These are phyloP conservation scores for Notolepis coatsorum DNA, from an alignment of 2,797 vertebrate genomes.

Conservation along the genomic window DNA sequence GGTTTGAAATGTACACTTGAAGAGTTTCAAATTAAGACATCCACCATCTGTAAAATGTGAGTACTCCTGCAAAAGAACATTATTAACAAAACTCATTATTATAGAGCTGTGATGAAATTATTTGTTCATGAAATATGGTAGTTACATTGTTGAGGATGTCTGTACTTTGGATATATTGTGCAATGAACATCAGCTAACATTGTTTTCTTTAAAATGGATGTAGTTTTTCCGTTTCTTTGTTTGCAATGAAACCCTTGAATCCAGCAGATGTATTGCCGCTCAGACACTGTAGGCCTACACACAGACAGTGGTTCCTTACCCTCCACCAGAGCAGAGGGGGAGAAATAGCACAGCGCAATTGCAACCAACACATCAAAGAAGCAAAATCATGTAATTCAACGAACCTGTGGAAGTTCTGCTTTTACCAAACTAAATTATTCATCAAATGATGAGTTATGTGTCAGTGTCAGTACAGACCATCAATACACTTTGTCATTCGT, in stretches of 20 bases:
- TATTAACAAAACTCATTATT: no score
- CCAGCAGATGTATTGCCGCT: constrained; percentile 35
- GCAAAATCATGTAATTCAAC: constrained; percentile 45
- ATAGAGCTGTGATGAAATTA: no score
- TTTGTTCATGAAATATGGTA: no score
- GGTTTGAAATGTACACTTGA: no score
- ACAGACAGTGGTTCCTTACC: constrained; percentile 17
- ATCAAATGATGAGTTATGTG: not conserved
- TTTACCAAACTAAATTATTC: not conserved
- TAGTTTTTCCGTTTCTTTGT: no score
- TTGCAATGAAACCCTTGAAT: constrained; percentile 32
- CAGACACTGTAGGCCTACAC: constrained; percentile 2
- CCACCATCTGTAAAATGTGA: no score
- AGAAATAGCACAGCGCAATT: constrained; percentile 35
- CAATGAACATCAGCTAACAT: no score
- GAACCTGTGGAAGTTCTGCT: constrained; percentile 30
- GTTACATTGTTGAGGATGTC: no score
- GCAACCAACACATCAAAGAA: constrained; percentile 35
- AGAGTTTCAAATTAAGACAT: no score
- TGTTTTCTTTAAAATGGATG: no score
- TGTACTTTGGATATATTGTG: no score
- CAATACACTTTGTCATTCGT: constrained; percentile 29
- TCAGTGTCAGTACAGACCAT: constrained; percentile 2
- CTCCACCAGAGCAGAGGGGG: constrained; percentile 23
- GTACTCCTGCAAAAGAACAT: no score